phyloP scores from a whole-genome alignment of 2,888 invertebrate genomes.

The Agrenia bidenticulata region DNA sequence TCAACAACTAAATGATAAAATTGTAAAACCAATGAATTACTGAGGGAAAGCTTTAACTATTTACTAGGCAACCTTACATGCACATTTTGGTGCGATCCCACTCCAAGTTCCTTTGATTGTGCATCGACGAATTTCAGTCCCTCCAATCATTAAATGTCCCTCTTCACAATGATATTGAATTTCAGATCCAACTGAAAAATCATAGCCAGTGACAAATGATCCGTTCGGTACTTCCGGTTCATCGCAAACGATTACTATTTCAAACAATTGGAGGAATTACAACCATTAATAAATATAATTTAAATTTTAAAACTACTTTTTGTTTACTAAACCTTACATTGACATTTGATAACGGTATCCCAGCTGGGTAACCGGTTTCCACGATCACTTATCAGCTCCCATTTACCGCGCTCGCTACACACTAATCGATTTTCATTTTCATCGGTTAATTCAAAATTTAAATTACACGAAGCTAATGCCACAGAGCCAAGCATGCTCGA shows the following conservation, averaged over 20 bases:
- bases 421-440: slow-evolving; percentile 29
- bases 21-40: background rate
- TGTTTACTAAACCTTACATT: slow-evolving; percentile 25
- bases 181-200: slow-evolving; percentile 81
- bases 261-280: too few relatives aligned
- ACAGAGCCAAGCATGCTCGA: slow-evolving; percentile 74
- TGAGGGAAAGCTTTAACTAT: too few relatives aligned
- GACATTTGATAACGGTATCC: slow-evolving; percentile 33
- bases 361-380: slow-evolving; percentile 19
- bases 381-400: slow-evolving; percentile 23
- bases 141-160: slow-evolving; percentile 75
- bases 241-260: slow-evolving; percentile 76
- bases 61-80: slow-evolving; percentile 67
- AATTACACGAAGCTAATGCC: slow-evolving; percentile 75
- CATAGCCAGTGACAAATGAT: slow-evolving; percentile 83
- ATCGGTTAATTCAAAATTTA: slow-evolving; percentile 72
- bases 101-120: slow-evolving; percentile 80
- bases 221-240: slow-evolving; percentile 83
- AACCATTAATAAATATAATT: too few relatives aligned
- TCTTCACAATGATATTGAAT: slow-evolving; percentile 79
- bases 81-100: slow-evolving; percentile 75
- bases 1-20: slow-evolving; percentile 70
- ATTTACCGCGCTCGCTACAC: slow-evolving; percentile 32
- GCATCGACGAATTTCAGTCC: slow-evolving; percentile 68
- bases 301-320: background rate